Conservation (phyloP, 2,797 vertebrate species). For the Pitangus sulphuratus region DNA sequence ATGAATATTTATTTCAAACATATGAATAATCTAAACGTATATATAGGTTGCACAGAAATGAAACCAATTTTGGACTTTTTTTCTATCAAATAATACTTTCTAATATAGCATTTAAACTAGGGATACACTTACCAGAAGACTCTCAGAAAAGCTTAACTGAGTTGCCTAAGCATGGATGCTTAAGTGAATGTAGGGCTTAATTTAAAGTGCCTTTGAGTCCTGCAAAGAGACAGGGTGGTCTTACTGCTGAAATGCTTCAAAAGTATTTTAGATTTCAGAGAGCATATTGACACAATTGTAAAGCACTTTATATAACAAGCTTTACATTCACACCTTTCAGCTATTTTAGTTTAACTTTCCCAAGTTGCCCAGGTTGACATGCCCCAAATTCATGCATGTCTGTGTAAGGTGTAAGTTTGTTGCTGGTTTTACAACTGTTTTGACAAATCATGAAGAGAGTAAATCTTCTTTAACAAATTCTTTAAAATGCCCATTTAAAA, state of each 20-base stretch:
- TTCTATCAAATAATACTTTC: background rate
- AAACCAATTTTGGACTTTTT: accelerated
- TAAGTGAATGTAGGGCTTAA: background rate
- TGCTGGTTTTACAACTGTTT: background rate
- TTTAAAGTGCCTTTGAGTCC: background rate
- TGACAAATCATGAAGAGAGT: background rate
- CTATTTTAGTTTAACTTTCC: conserved; percentile 51
- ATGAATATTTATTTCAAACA: background rate
- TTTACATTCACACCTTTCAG: conserved; percentile 34
- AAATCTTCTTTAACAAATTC: background rate
- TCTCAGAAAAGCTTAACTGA: background rate
- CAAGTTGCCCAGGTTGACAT: conserved; percentile 6
- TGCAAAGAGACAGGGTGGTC: background rate
- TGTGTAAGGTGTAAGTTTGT: background rate
- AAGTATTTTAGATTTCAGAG: background rate
- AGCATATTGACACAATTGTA: background rate
- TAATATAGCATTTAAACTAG: background rate
- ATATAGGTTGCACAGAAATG: background rate
- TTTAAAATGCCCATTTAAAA: background rate
- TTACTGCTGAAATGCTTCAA: background rate
- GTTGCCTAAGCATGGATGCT: background rate
- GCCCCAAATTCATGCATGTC: background rate
- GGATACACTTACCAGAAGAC: background rate
- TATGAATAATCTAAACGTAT: background rate
- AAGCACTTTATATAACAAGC: background rate